phyloP scores from a whole-genome alignment of 2,797 vertebrate species.

The Manis javanica region DNA sequence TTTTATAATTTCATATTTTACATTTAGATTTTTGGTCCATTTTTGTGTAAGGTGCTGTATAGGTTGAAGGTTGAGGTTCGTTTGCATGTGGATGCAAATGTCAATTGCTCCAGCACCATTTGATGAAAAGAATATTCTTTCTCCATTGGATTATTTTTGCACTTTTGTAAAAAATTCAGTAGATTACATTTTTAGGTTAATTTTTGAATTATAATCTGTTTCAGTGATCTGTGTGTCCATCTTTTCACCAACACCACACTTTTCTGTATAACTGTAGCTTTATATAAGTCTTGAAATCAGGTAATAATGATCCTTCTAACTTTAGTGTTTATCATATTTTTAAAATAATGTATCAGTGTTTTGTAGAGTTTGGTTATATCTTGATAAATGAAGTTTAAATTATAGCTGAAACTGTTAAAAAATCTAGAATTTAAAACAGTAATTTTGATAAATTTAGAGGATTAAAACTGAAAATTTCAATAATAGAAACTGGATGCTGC shows the following conservation, averaged over 20 bases:
- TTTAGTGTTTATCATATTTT: neutral
- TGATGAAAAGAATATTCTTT: neutral
- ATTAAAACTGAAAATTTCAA: neutral
- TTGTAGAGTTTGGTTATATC: neutral
- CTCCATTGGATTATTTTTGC: neutral
- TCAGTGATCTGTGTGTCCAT: neutral
- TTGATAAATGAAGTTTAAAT: constrained; percentile 17
- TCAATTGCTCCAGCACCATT: neutral
- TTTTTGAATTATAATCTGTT: neutral
- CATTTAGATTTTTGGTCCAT: neutral
- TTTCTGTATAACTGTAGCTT: neutral
- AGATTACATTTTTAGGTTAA: neutral
- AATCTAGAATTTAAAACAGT: constrained; percentile 4
- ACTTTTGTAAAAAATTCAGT: neutral
- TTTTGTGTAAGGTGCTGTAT: neutral
- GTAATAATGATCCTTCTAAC: neutral
- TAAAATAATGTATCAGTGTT: neutral
- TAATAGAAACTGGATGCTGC: constrained; percentile 15
- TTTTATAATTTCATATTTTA: constrained; percentile 30
- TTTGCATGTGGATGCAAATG: neutral
- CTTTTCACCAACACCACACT: neutral
- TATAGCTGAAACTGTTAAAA: neutral
- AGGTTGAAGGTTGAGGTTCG: neutral
- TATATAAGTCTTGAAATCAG: neutral
- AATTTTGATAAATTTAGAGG: neutral